phyloP scores from a whole-genome alignment of 2,113 vertebrate species.

The Pedionomus torquatus region DNA sequence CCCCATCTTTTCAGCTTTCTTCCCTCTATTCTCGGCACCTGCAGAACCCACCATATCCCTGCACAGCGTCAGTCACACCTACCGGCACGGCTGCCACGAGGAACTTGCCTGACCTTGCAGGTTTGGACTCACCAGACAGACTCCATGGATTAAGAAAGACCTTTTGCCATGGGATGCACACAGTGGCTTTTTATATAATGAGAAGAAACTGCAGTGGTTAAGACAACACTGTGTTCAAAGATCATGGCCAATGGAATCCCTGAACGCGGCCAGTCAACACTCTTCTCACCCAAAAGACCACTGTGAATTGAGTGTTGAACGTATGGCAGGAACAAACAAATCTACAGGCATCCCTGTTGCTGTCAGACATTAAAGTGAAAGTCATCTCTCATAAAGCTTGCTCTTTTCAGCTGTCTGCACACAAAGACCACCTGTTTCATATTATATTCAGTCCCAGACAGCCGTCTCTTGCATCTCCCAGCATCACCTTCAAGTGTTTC shows the following conservation, averaged over 20 bases:
- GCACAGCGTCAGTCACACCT: neutral
- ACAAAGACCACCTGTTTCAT: neutral
- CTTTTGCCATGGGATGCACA: neutral
- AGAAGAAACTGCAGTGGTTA: rapidly evolving
- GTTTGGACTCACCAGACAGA: neutral
- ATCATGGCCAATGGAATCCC: neutral
- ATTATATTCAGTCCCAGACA: neutral
- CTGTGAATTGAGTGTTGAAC: neutral
- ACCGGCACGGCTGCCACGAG: neutral
- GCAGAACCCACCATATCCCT: neutral
- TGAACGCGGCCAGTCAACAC: neutral
- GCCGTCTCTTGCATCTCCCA: neutral
- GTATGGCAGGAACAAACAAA: neutral
- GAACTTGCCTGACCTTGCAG: neutral
- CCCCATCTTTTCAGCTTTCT: neutral
- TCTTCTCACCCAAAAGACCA: neutral
- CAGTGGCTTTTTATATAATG: neutral
- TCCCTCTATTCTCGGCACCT: neutral
- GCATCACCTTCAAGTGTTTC: neutral
- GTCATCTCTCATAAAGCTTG: neutral
- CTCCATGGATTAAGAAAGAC: neutral
- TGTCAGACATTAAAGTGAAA: neutral
- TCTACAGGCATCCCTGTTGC: neutral
- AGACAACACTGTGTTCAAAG: neutral
- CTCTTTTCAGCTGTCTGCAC: neutral